Evolutionary conservation across 2,113 vertebrate species (phyloP).

Genomic region (Geococcyx californianus): DNA sequence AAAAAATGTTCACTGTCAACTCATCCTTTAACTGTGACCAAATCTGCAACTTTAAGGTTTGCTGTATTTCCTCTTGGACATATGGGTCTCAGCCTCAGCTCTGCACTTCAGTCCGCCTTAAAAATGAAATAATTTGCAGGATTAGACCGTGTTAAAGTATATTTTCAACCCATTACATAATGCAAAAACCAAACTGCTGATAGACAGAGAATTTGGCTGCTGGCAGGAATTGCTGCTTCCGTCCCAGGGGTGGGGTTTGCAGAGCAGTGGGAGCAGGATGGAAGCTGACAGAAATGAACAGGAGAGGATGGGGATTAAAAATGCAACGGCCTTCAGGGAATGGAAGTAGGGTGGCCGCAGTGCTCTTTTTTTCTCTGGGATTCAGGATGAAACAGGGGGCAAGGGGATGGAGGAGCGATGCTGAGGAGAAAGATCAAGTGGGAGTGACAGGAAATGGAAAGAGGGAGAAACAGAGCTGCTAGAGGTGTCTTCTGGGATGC

Average conservation of each 20-base stretch:
- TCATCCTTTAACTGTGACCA: not conserved
- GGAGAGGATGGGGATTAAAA: not conserved
- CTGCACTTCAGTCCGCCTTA: not conserved
- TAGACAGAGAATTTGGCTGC: not conserved
- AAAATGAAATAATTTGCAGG: not conserved
- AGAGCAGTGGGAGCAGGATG: not conserved
- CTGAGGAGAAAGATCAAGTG: not conserved
- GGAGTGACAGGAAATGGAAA: rapidly evolving
- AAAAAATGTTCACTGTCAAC: not conserved
- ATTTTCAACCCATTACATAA: not conserved
- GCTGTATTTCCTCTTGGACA: not conserved
- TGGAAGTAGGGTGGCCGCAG: not conserved
- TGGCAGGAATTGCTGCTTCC: not conserved
- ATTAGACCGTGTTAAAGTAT: not conserved
- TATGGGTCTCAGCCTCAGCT: not conserved
- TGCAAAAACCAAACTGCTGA: not conserved
- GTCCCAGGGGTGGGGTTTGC: rapidly evolving
- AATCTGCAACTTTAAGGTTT: not conserved
- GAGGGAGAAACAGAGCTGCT: not conserved
- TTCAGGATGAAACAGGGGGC: not conserved
- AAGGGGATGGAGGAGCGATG: not conserved
- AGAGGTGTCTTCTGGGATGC: not conserved
- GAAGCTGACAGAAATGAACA: not conserved
- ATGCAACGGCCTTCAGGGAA: not conserved
- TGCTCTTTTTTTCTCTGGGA: not conserved